Conservation (phyloP, 2,113 vertebrate species). For the Ameiurus melas region DNA sequence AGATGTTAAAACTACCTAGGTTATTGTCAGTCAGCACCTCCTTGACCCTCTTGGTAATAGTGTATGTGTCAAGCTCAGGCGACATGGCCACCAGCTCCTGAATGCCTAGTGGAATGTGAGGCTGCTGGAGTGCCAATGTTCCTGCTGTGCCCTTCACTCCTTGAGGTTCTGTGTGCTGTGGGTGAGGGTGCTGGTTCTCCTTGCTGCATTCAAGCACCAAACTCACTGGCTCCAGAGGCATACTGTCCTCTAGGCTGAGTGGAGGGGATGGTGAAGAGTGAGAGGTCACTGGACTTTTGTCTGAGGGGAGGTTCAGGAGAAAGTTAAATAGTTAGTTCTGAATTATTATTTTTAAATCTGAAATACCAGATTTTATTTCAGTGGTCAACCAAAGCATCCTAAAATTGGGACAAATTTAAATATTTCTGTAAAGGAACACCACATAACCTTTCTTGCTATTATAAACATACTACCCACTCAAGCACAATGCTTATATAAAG, state of each 20-base stretch:
- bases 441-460: not conserved
- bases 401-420: not conserved
- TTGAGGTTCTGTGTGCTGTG: slow-evolving; percentile 61
- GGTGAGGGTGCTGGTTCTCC: slow-evolving; percentile 93
- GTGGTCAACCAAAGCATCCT: not conserved
- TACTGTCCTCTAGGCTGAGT: slow-evolving; percentile 69
- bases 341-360: not conserved
- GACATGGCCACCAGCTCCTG: slow-evolving; percentile 98
- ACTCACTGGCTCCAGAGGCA: slow-evolving; percentile 80
- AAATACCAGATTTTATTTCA: not conserved
- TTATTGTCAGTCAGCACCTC: slow-evolving; percentile 99
- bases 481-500: not conserved
- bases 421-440: not conserved
- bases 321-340: not conserved
- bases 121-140: slow-evolving; percentile 64
- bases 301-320: slow-evolving; percentile 41
- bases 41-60: slow-evolving; percentile 97
- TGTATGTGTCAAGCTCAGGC: slow-evolving; percentile 92
- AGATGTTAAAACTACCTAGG: slow-evolving; percentile 77
- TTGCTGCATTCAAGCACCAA: slow-evolving; percentile 91
- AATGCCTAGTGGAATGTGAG: slow-evolving; percentile 82
- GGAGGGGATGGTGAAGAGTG: slow-evolving; percentile 86
- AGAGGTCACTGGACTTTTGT: slow-evolving; percentile 80
- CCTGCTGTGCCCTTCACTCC: slow-evolving; percentile 72
- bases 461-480: not conserved